Evolutionary conservation across 2,113 vertebrate species (phyloP).

Genomic region (Colinus virginianus): DNA sequence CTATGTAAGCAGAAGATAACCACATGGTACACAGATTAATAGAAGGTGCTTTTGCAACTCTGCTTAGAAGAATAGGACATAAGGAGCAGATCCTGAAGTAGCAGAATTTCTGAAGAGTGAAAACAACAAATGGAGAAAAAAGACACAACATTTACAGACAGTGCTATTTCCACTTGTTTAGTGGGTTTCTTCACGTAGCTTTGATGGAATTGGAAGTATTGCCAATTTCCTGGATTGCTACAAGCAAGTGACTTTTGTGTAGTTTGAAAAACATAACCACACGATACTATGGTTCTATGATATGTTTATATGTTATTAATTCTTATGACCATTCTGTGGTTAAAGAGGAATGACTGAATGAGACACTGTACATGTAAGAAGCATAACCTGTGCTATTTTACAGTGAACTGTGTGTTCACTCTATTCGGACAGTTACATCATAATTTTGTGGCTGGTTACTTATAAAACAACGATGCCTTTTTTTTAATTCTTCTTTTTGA

Average conservation of each 20-base stretch:
- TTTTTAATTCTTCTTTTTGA: not conserved
- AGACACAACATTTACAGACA: not conserved
- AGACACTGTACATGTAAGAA: not conserved
- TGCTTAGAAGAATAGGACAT: not conserved
- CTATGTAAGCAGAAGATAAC: not conserved
- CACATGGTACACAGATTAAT: not conserved
- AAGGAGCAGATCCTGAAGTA: not conserved
- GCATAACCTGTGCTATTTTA: fast-evolving
- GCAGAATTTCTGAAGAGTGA: not conserved
- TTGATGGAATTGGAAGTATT: not conserved
- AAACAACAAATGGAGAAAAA: not conserved
- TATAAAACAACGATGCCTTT: not conserved
- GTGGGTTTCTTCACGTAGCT: not conserved
- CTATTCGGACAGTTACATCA: not conserved
- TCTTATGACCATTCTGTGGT: not conserved
- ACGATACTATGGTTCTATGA: too few species aligned
- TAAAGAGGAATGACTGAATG: not conserved
- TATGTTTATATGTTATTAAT: too few species aligned
- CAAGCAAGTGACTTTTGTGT: not conserved
- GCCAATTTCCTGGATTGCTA: not conserved
- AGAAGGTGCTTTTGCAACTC: not conserved
- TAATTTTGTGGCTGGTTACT: not conserved
- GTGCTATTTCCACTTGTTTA: not conserved
- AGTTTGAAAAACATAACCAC: not conserved
- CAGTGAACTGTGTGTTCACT: not conserved